phyloP scores from a whole-genome alignment of 2,113 vertebrate genomes.

The Colistium nudipinnis region DNA sequence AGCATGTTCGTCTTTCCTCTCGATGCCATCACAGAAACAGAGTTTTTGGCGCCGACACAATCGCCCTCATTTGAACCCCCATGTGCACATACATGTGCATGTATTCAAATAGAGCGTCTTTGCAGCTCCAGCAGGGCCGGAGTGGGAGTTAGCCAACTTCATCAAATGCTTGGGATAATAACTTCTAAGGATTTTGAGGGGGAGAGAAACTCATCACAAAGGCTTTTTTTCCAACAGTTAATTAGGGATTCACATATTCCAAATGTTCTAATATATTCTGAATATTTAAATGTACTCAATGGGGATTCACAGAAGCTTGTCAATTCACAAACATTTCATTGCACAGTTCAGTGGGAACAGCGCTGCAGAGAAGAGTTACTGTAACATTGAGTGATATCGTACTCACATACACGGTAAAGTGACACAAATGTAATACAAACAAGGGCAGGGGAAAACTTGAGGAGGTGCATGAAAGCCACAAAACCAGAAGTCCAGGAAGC shows the following conservation, averaged over 20 bases:
- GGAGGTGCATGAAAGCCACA: constrained; percentile 10
- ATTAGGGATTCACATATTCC: no score
- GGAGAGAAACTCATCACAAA: background rate
- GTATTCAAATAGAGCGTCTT: constrained; percentile 1
- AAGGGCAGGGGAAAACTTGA: background rate
- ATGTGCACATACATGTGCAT: background rate
- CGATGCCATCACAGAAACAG: constrained; percentile 40
- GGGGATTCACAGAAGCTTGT: no score
- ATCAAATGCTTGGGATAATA: constrained; percentile 6
- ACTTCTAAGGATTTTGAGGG: background rate
- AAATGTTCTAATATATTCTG: no score
- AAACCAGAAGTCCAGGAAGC: constrained; percentile 24
- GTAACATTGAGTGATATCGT: background rate
- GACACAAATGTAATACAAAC: background rate
- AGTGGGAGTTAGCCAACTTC: constrained; percentile 10
- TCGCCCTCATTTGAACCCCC: background rate
- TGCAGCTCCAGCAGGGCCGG: constrained; percentile 7
- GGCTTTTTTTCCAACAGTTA: background rate
- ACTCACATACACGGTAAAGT: no score
- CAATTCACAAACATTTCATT: no score
- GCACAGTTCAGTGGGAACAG: background rate
- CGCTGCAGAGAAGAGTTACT: background rate
- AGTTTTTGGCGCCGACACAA: constrained; percentile 17
- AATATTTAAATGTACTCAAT: no score
- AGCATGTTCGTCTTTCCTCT: constrained; percentile 29